A percentile compares a stretch with the other conserved stretches of the same genome.
These are phyloP conservation scores for Anolis carolinensis DNA, from an alignment of 2,113 vertebrate species.

Conservation along the genomic window DNA sequence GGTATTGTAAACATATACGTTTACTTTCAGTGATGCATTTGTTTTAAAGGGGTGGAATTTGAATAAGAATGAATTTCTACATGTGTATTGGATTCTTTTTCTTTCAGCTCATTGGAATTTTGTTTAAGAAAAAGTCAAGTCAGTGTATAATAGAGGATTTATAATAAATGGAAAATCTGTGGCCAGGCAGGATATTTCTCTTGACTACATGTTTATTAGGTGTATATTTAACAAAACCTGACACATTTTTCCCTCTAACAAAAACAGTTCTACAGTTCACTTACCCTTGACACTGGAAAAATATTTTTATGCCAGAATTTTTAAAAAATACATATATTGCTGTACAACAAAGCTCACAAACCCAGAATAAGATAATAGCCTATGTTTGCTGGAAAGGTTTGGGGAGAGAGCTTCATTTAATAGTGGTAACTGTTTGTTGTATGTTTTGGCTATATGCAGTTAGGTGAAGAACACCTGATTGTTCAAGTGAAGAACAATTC, in stretches of 20 bases:
- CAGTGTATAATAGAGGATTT: constrained; percentile 15
- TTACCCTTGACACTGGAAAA: constrained; percentile 1
- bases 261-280: constrained; percentile 19
- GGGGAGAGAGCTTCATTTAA: neutral
- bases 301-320: constrained; percentile 12
- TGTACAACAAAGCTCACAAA: constrained; percentile 3
- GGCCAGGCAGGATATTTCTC: constrained; percentile 7
- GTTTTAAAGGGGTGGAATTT: neutral
- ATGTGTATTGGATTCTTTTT: neutral
- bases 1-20: constrained; percentile 25
- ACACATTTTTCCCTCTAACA: constrained; percentile 37
- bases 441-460: neutral
- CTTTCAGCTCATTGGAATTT: constrained; percentile 10
- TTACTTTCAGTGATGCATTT: constrained; percentile 15
- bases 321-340: neutral
- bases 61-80: neutral
- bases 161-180: constrained; percentile 25
- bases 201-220: constrained; percentile 16
- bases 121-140: neutral
- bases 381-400: neutral
- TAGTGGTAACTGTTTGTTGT: neutral
- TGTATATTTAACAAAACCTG: constrained; percentile 28
- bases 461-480: neutral
- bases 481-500: neutral
- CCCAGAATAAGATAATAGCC: constrained; percentile 27